Conservation (phyloP, 1,140 invertebrate genomes). For the Camponotus pennsylvanicus region DNA sequence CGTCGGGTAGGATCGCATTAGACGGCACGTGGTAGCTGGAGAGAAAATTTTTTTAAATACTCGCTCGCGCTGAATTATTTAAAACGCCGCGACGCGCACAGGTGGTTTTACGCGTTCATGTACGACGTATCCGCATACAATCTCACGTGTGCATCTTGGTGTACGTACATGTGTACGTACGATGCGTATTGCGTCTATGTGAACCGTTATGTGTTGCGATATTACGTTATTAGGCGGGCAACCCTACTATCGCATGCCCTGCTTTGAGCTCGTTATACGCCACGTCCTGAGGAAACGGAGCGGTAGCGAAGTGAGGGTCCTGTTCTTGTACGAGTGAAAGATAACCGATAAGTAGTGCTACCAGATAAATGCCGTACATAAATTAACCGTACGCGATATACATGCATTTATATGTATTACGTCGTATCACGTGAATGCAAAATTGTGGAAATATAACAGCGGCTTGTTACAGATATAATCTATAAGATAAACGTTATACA, state of each 20-base stretch:
- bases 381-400: slow-evolving; percentile 68
- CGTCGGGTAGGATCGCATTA: slow-evolving; percentile 51
- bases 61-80: slow-evolving; percentile 59
- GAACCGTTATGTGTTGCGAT: slow-evolving; percentile 66
- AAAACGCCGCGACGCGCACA: slow-evolving; percentile 66
- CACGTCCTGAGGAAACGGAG: slow-evolving; percentile 36
- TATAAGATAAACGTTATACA: slow-evolving; percentile 30
- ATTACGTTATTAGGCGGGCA: slow-evolving; percentile 72
- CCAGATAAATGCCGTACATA: slow-evolving; percentile 70
- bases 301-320: slow-evolving; percentile 9
- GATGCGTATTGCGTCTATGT: slow-evolving; percentile 78
- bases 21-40: slow-evolving; percentile 32
- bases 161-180: slow-evolving; percentile 39
- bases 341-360: slow-evolving; percentile 73
- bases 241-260: slow-evolving; percentile 64
- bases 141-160: slow-evolving; percentile 16
- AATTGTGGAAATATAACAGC: slow-evolving; percentile 40
- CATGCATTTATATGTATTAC: slow-evolving; percentile 60
- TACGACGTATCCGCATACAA: slow-evolving; percentile 45
- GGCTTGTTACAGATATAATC: slow-evolving; percentile 44
- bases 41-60: slow-evolving; percentile 54
- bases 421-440: slow-evolving; percentile 45
- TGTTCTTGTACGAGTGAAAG: slow-evolving; percentile 69
- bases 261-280: slow-evolving; percentile 68
- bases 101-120: slow-evolving; percentile 67